Evolutionary conservation across 2,797 vertebrate species (phyloP).

Genomic region (Poeciliopsis presidionis): DNA sequence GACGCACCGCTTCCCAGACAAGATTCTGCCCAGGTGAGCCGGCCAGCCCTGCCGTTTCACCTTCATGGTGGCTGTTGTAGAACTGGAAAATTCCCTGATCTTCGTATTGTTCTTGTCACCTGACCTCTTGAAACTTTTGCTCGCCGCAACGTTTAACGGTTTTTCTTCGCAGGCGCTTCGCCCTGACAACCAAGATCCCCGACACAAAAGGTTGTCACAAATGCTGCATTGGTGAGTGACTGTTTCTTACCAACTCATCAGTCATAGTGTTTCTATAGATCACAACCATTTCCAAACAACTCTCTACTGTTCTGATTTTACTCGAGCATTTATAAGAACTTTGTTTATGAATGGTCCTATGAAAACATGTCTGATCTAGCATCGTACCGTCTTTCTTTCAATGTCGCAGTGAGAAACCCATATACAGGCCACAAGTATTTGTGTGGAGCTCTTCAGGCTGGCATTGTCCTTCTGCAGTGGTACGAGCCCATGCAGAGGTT

Average conservation of each 20-base stretch:
- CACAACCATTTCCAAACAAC: background rate
- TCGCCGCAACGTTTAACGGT: slow-evolving; percentile 36
- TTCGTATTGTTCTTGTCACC: slow-evolving; percentile 34
- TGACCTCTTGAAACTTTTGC: slow-evolving; percentile 24
- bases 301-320: background rate
- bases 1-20: slow-evolving; percentile 96
- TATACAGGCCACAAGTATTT: slow-evolving; percentile 98
- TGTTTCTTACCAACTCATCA: background rate
- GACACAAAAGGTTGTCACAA: slow-evolving; percentile 99
- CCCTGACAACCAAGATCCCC: slow-evolving; percentile 96
- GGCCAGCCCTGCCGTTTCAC: background rate
- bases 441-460: slow-evolving; percentile 95
- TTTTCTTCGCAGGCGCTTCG: slow-evolving; percentile 88
- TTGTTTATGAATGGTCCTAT: background rate
- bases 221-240: slow-evolving; percentile 94
- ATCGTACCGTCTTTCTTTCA: background rate
- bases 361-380: background rate
- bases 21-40: slow-evolving; percentile 81
- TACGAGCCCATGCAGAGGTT: slow-evolving; percentile 99
- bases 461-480: slow-evolving; percentile 98
- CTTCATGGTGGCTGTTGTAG: background rate
- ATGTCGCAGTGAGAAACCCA: slow-evolving; percentile 89
- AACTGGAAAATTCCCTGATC: slow-evolving; percentile 23
- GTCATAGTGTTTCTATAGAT: background rate
- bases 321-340: background rate